These are phyloP conservation scores for Nesidiocoris tenuis DNA, from an alignment of 2,888 invertebrate genomes.

Conservation along the genomic window DNA sequence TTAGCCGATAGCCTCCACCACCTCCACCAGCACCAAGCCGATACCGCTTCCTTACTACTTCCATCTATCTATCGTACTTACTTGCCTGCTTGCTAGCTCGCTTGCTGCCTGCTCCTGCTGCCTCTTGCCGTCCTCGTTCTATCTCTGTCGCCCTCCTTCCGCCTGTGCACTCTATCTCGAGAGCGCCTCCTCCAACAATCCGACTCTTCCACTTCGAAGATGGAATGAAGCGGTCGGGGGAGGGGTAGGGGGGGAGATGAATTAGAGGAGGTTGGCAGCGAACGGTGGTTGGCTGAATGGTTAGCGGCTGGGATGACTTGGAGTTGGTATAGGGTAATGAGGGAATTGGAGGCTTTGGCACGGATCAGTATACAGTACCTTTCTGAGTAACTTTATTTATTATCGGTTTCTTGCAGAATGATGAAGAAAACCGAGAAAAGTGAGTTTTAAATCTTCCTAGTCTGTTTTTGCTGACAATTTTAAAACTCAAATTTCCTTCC, in stretches of 20 bases:
- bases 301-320: no score
- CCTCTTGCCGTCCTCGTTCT: no score
- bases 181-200: not conserved
- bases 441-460: no score
- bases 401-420: no score
- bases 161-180: not conserved
- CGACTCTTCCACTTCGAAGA: not conserved
- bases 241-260: not conserved
- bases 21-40: not conserved
- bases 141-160: not conserved
- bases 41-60: not conserved
- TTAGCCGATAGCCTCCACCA: slow-evolving; percentile 27
- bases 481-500: no score
- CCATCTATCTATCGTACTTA: not conserved
- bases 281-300: no score
- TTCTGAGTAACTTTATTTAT: no score
- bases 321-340: not conserved
- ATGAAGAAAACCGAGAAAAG: no score
- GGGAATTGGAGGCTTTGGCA: not conserved
- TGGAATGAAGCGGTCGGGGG: not conserved
- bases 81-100: not conserved
- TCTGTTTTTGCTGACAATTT: no score
- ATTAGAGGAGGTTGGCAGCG: not conserved
- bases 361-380: not conserved
- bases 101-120: no score